Evolutionary conservation across 2,113 vertebrate species (phyloP), one percentile per base, ranked within the genome.

Genomic region (Myodes glareolus): DNA sequence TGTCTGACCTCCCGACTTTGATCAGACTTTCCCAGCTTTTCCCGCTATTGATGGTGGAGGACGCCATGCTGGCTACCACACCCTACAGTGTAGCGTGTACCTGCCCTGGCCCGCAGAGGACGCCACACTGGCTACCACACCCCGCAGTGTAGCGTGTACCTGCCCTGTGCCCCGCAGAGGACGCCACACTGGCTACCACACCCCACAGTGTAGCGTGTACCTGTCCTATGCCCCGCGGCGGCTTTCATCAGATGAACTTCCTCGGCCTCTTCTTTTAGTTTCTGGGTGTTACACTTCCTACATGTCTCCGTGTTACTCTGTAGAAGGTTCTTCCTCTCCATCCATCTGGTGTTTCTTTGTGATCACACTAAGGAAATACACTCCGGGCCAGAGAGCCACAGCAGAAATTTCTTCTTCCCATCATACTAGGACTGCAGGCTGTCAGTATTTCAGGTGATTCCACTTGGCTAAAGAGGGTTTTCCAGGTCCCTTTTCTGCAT

Each of bases 171-270:
- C 55, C 0, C 17, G 55, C 55, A 58, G 55, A 19, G 55, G 55
- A 19, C 1, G 5, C 55, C 55, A 58, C 55, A 4, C 55, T 58
- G 55, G 55, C 55, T 58, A 19, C 55, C 55, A 19, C 55, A 6
- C 16, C 4, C 55, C 17, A 17, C 55, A 58, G 55, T 58, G 55
- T 58, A 58, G 17, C 55, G 1, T 3, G 55, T 58, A 58, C 55
- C 55, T 16, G 5, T 16, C 55, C 16, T 58, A 16, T 58, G 55
- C 55, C 45, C 67, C 19, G 14, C 31, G 47, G 58, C 10, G 14
- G n/a, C 47, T 88, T 58, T 39, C 23, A 68, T 45, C 25, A 1
- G 0, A 7, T 3, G 11, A 0, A 0, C 5, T 36, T 55, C 39
- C 47, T 52, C 65, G 9, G 31, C 25, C 36, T 39, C 36, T 65